phyloP scores from a whole-genome alignment of 2,113 vertebrate genomes.

The Coptodon rendalli region DNA sequence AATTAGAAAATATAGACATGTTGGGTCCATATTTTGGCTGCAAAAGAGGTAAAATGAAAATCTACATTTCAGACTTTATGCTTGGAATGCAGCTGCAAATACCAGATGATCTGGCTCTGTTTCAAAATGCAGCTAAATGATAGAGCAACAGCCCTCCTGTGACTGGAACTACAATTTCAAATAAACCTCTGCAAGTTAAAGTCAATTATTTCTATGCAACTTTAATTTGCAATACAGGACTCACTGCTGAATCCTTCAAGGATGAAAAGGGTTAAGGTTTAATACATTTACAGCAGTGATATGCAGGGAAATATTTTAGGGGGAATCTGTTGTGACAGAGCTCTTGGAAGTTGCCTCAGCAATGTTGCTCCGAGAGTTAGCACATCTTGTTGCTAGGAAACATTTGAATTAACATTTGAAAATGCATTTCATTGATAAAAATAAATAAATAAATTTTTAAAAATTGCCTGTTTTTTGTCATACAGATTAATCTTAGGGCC shows the following conservation, averaged over 20 bases:
- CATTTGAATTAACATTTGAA: constrained; percentile 37
- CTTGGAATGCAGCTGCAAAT: not conserved
- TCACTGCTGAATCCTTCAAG: not conserved
- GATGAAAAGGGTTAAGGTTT: not conserved
- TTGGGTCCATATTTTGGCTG: not conserved
- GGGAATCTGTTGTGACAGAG: not conserved
- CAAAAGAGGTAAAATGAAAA: not conserved
- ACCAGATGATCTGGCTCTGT: not conserved
- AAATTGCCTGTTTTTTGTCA: not conserved
- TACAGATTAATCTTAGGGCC: not conserved
- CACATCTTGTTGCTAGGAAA: constrained; percentile 52
- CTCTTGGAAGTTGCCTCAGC: not conserved
- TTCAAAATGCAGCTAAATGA: not conserved
- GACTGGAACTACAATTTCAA: not conserved
- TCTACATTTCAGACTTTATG: not conserved
- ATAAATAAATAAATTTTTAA: accelerated
- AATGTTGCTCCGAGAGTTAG: not conserved
- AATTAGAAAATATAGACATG: not conserved
- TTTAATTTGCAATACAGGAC: not conserved
- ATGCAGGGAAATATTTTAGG: not conserved
- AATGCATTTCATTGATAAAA: constrained; percentile 11
- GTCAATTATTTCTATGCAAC: not conserved
- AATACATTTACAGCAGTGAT: not conserved
- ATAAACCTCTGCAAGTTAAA: not conserved
- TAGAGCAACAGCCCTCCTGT: not conserved